These are phyloP conservation scores for Sapajus apella DNA, from an alignment of 2,113 vertebrate genomes.

Conservation along the genomic window DNA sequence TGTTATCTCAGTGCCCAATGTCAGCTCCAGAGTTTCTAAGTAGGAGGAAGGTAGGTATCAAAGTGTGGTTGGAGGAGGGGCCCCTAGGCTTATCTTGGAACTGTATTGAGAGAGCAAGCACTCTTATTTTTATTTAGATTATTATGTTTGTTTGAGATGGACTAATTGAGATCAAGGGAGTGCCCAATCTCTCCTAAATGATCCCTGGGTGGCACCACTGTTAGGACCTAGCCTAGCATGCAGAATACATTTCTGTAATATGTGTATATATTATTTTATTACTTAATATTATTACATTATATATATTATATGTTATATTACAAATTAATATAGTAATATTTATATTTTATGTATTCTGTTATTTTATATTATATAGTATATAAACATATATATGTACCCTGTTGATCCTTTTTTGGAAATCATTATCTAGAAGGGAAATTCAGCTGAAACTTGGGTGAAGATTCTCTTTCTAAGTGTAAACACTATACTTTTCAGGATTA, in stretches of 20 bases:
- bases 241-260: neutral
- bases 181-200: neutral
- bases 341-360: neutral
- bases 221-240: neutral
- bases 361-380: neutral
- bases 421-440: neutral
- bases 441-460: neutral
- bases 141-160: neutral
- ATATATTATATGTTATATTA: neutral
- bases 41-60: neutral
- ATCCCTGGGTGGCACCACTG: neutral
- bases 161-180: neutral
- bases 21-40: neutral
- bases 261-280: neutral
- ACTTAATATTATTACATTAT: neutral
- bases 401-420: neutral
- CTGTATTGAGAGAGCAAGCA: neutral
- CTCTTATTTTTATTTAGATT: neutral
- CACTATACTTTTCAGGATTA: neutral
- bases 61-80: neutral
- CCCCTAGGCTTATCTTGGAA: neutral
- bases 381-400: neutral
- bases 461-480: neutral
- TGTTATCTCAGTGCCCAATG: neutral
- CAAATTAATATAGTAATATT: neutral